Evolutionary conservation across 2,797 vertebrate species (phyloP).

Genomic region (Cuniculus paca): DNA sequence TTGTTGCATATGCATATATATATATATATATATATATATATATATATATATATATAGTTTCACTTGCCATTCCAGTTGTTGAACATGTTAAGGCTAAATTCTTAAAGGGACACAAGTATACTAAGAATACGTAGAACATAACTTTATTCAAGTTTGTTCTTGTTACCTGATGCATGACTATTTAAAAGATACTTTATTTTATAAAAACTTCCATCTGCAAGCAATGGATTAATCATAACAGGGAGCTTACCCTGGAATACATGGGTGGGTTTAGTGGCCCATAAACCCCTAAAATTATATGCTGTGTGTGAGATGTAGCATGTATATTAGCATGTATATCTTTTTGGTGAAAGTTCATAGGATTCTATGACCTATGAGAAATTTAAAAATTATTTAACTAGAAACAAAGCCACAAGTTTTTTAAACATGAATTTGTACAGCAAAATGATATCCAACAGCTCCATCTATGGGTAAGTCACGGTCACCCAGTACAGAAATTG

Average conservation of each 20-base stretch:
- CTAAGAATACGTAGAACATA: slow-evolving; percentile 49
- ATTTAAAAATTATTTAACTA: slow-evolving; percentile 76
- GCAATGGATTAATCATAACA: slow-evolving; percentile 70
- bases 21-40: too few relatives aligned
- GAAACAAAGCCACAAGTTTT: slow-evolving; percentile 66
- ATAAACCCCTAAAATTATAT: slow-evolving; percentile 53
- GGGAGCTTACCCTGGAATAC: slow-evolving; percentile 72
- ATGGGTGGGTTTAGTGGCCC: not conserved
- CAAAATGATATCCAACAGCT: slow-evolving; percentile 83
- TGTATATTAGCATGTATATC: slow-evolving; percentile 64
- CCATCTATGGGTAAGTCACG: slow-evolving; percentile 86
- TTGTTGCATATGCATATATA: not conserved
- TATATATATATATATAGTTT: not conserved
- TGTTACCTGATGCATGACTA: slow-evolving; percentile 73
- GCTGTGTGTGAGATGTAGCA: slow-evolving; percentile 56
- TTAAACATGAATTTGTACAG: slow-evolving; percentile 74
- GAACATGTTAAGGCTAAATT: slow-evolving; percentile 57
- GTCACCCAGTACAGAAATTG: slow-evolving; percentile 54
- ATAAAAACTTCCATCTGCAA: slow-evolving; percentile 80
- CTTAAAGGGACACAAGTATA: slow-evolving; percentile 68
- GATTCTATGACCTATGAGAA: slow-evolving; percentile 71
- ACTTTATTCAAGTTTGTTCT: slow-evolving; percentile 77
- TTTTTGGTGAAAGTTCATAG: slow-evolving; percentile 78
- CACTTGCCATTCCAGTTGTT: slow-evolving; percentile 50
- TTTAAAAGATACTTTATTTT: slow-evolving; percentile 83